Base-by-base conservation (phyloP, 2,888 invertebrate species). In the Silvanus unidentatus region DNA sequence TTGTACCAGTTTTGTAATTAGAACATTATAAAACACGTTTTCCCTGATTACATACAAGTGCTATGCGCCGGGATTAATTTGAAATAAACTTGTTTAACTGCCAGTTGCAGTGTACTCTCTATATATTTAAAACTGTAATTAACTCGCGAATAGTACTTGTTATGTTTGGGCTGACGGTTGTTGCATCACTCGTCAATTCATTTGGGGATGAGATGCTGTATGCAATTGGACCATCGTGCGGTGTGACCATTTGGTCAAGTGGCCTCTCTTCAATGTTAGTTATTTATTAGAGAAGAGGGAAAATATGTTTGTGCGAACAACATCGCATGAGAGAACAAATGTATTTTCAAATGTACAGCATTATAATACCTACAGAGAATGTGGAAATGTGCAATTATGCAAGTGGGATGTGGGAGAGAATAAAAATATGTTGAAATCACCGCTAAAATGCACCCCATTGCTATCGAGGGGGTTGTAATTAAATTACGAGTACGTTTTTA, bases 81-180 rank as follows among this genome's bases (percentile, higher is more conserved):
- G 57, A 57, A 60, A 62, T 58, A 57, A 61, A 63, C 59, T 62
- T 59, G 60, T 65, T 65, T 55, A 60, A 60, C 62, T 64, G 65
- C 63, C 66, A 64, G 58, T 59, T 54, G 59, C 65, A 64, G 58
- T 48, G 54, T 22, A 22, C 53, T 47, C 58, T 55, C 62, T 59
- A 59, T 60, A 64, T 63, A 64, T 66, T 64, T 65, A 62, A 64
- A 64, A 63, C 61, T 55, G 64, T 63, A 64, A 64, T 65, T 64
- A 64, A 64, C 65, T 59, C 50, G 46, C 55, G 53, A 58, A 55
- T 55, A 54, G 50, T 50, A 49, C 59, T 61, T 62, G 56, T 56
- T 45, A 44, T 50, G 44, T 52, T 52, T 51, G 42, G n/a, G 42
- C 32, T 43, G 40, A 27, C 39, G 44, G 40, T 14, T 22, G 22